Evolutionary conservation across 2,888 invertebrate species (phyloP).

Genomic region (Polyommatus icarus): DNA sequence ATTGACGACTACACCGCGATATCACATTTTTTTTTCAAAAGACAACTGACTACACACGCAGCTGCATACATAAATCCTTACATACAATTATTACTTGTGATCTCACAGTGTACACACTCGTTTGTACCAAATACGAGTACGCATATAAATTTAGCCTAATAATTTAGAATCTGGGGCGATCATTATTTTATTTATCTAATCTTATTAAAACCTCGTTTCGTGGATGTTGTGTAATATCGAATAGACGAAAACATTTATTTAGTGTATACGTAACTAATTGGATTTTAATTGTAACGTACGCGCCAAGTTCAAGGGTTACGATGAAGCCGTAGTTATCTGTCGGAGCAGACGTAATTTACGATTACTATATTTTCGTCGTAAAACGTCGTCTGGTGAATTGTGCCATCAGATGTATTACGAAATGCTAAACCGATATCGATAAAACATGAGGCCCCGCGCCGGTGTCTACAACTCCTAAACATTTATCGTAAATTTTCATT

Average conservation of each 20-base stretch:
- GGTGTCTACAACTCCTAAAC: background rate
- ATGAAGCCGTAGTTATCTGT: background rate
- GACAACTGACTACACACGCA: too few species aligned
- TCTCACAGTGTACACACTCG: too few species aligned
- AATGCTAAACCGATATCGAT: slow-evolving; percentile 19
- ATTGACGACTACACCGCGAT: too few species aligned
- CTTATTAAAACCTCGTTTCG: too few species aligned
- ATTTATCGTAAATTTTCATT: slow-evolving; percentile 17
- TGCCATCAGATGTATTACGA: background rate
- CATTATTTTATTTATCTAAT: too few species aligned
- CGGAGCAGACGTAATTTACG: background rate
- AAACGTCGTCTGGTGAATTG: background rate
- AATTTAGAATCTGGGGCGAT: too few species aligned
- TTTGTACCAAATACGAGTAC: too few species aligned
- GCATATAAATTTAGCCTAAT: too few species aligned
- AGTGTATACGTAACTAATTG: background rate
- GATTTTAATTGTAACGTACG: background rate
- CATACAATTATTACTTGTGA: too few species aligned
- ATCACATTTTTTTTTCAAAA: too few species aligned
- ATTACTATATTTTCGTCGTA: background rate
- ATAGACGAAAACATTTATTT: background rate
- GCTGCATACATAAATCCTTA: too few species aligned
- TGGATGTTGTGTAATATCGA: background rate
- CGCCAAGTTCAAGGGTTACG: background rate
- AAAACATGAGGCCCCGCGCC: background rate